phyloP scores from a whole-genome alignment of 2,888 invertebrate species.

The Heliconius hortense region DNA sequence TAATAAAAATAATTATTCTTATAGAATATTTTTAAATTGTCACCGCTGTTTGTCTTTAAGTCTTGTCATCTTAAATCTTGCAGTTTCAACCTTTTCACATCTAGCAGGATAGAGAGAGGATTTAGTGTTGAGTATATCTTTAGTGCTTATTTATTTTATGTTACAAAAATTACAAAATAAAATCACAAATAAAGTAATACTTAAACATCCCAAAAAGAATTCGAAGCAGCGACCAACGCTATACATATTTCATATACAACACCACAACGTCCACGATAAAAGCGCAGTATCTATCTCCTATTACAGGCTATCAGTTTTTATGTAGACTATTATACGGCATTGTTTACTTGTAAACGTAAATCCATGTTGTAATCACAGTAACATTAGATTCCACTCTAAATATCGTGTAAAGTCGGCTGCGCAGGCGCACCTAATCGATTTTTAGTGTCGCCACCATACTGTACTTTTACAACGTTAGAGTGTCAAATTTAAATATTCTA shows the following conservation, averaged over 20 bases:
- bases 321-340: constrained; percentile 44
- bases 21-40: no score
- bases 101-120: no score
- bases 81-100: no score
- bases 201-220: neutral
- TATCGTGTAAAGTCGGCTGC: constrained; percentile 46
- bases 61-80: no score
- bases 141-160: no score
- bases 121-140: no score
- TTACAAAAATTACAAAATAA: no score
- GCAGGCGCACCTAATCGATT: constrained; percentile 56
- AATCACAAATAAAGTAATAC: no score
- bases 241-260: neutral
- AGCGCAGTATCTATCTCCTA: neutral
- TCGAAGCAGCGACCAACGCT: neutral
- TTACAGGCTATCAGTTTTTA: constrained; percentile 34
- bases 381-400: constrained; percentile 59
- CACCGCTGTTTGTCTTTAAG: no score
- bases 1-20: no score
- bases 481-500: constrained; percentile 28
- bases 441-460: constrained; percentile 51
- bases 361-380: constrained; percentile 50
- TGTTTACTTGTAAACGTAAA: constrained; percentile 53
- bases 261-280: neutral
- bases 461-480: constrained; percentile 33